A percentile compares a stretch with the other conserved stretches of the same genome.
Conservation (phyloP, 2,797 vertebrate species). For the Acanthopagrus latus region DNA sequence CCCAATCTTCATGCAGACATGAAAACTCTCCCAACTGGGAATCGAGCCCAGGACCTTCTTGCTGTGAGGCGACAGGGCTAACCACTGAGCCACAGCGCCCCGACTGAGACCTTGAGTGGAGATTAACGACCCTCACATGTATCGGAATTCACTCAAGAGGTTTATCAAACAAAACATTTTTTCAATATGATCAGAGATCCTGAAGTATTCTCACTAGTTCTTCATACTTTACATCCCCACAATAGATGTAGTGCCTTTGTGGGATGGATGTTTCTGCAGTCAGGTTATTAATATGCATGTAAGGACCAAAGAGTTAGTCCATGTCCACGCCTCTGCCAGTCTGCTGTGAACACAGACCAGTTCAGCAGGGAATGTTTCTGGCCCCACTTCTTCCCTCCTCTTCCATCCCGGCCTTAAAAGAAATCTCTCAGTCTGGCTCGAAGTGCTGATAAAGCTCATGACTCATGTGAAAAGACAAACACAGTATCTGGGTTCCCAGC, state of each 20-base stretch:
- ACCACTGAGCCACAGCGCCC: too few relatives aligned
- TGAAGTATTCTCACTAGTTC: too few relatives aligned
- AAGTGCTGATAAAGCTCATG: constrained; percentile 65
- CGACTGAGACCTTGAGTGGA: too few relatives aligned
- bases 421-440: constrained; percentile 40
- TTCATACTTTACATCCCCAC: too few relatives aligned
- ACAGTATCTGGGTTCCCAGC: constrained; percentile 19
- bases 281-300: constrained; percentile 15
- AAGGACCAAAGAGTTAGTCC: constrained; percentile 26
- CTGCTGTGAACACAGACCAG: constrained; percentile 46
- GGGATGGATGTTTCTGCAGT: background rate
- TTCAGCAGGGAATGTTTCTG: constrained; percentile 20
- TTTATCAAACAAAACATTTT: too few relatives aligned
- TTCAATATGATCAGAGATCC: too few relatives aligned
- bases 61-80: too few relatives aligned
- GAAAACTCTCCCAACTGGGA: too few relatives aligned
- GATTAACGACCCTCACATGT: too few relatives aligned
- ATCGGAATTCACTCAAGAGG: too few relatives aligned
- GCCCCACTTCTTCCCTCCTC: constrained; percentile 10
- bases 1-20: too few relatives aligned
- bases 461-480: constrained; percentile 62
- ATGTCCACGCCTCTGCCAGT: constrained; percentile 49
- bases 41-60: too few relatives aligned
- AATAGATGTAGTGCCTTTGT: background rate
- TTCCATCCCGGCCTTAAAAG: constrained; percentile 7